phyloP scores from a whole-genome alignment of 1,140 invertebrate genomes.

The Microplitis mediator region DNA sequence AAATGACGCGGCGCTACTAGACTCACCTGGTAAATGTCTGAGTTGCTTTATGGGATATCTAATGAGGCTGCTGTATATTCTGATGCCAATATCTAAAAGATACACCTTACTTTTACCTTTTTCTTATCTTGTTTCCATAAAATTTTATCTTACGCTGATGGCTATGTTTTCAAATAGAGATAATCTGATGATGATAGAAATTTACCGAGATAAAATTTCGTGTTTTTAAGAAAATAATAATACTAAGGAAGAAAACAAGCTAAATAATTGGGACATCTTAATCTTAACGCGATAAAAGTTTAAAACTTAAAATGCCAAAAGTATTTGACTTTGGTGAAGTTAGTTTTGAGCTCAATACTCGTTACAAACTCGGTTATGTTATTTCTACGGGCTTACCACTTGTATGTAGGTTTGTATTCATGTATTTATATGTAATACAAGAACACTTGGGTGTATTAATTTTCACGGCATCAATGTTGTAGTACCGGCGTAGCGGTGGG shows the following conservation, averaged over 20 bases:
- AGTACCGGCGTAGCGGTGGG: constrained; percentile 2
- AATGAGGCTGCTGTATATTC: neutral
- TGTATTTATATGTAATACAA: neutral
- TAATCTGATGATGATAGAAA: too few relatives aligned
- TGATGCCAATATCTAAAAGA: too few relatives aligned
- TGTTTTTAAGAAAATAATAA: too few relatives aligned
- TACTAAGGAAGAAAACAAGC: too few relatives aligned
- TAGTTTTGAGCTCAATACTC: constrained; percentile 3
- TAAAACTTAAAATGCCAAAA: neutral
- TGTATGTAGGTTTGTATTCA: too few relatives aligned
- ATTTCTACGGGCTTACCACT: constrained; percentile 5
- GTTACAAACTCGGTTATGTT: constrained; percentile 3
- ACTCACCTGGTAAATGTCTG: neutral
- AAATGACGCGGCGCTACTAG: neutral
- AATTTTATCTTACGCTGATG: too few relatives aligned
- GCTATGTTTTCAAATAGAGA: too few relatives aligned
- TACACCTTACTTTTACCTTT: too few relatives aligned
- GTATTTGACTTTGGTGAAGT: constrained; percentile 15
- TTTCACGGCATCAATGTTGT: constrained; percentile 2
- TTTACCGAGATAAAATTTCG: too few relatives aligned
- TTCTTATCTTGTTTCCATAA: too few relatives aligned
- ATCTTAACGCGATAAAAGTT: too few relatives aligned
- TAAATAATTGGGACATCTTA: too few relatives aligned
- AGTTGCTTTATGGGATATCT: neutral
- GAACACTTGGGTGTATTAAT: constrained; percentile 10